Percentiles rank a stretch among this genome's conserved stretches.
phyloP scores from a whole-genome alignment of 2,797 vertebrate genomes.

The Enteromius paludinosus region DNA sequence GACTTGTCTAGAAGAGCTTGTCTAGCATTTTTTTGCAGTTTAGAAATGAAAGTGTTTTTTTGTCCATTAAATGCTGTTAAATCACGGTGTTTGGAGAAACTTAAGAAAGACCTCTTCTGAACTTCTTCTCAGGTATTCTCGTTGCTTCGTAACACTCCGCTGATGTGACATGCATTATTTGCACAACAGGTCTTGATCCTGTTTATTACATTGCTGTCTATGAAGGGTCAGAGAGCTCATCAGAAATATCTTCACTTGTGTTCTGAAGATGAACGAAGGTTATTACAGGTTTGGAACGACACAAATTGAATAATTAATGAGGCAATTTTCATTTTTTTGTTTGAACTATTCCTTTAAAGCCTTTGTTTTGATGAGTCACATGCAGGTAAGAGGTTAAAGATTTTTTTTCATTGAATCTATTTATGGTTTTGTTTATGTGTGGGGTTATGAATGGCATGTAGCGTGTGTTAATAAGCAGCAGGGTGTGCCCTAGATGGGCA shows the following conservation, averaged over 20 bases:
- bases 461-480: background rate
- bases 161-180: background rate
- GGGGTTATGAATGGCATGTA: constrained; percentile 1
- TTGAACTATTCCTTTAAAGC: background rate
- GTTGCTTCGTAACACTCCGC: no score
- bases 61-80: background rate
- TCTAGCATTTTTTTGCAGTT: no score
- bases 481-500: constrained; percentile 21
- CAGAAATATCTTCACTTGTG: no score
- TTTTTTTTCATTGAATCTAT: background rate
- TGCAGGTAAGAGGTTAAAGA: background rate
- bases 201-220: background rate
- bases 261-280: no score
- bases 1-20: no score
- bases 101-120: background rate
- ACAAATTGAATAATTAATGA: background rate
- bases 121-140: background rate
- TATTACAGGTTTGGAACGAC: no score
- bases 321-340: background rate
- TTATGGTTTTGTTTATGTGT: constrained; percentile 21
- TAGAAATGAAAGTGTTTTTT: background rate
- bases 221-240: no score
- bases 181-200: background rate
- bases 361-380: background rate
- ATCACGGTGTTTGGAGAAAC: background rate